phyloP scores from a whole-genome alignment of 2,888 invertebrate species.

The Limnephilus rhombicus region DNA sequence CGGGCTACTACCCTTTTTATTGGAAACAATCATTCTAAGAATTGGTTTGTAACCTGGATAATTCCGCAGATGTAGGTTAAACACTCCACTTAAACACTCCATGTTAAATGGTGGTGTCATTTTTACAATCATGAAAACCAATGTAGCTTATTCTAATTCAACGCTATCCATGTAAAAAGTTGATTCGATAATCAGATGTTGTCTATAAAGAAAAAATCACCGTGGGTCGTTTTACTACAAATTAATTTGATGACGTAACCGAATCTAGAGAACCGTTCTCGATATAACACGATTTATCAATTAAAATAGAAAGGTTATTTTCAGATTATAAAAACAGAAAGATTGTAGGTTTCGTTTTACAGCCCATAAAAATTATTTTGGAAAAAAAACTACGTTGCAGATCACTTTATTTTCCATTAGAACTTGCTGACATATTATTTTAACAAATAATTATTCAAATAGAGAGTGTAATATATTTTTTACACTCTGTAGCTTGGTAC shows the following conservation, averaged over 20 bases:
- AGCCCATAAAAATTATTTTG: conserved; percentile 33
- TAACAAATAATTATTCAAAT: background rate
- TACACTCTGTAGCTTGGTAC: too few relatives aligned
- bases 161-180: background rate
- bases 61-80: background rate
- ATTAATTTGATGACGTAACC: conserved; percentile 42
- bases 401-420: background rate
- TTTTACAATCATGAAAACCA: background rate
- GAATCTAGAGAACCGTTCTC: background rate
- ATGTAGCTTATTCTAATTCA: background rate
- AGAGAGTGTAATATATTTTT: background rate
- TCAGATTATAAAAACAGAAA: conserved; percentile 33
- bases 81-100: too few relatives aligned
- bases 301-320: conserved; percentile 52
- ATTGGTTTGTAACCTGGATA: too few relatives aligned
- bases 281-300: conserved; percentile 44
- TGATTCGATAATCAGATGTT: background rate
- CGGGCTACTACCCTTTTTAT: too few relatives aligned
- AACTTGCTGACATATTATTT: too few relatives aligned
- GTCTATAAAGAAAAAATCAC: background rate
- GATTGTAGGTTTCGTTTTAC: conserved; percentile 51
- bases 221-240: conserved; percentile 22
- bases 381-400: background rate
- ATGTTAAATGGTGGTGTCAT: background rate
- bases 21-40: too few relatives aligned